Base-by-base conservation (phyloP, 2,888 invertebrate genomes). In the Brenthis ino region DNA sequence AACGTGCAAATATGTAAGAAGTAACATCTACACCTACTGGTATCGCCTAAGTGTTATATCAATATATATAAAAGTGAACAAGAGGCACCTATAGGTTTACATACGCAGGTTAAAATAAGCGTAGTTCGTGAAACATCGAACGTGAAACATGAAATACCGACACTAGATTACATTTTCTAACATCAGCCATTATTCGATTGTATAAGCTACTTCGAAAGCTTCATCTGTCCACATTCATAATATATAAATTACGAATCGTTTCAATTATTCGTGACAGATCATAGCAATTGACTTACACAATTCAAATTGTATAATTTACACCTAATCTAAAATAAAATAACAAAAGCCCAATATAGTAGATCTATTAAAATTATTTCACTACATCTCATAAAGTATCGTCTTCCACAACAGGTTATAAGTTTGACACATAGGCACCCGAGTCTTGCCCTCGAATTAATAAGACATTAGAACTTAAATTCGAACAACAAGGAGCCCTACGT, bases 1-100 rank as follows among this genome's bases (percentile, higher is more conserved):
- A 80, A 73, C 80, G 89, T 91, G 90, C 90, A 85, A 79, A 80
- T 82, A 84, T 81, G 79, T 74, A 79, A 82, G 79, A 83, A 81
- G 76, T 77, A 84, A 80, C 81, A 76, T 80, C 83, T 85, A 85
- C 84, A 75, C 67, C 81, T 83, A 84, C 83, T 69, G 80, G 77
- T 83, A 88, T 87, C 78, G 82, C 84, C 89, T 91, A 86, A 86
- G 87, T 88, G 91, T 85, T 82, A 81, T 91, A 91, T 89, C 90
- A 91, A 90, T 91, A 90, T 89, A 89, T 93, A 93, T 92, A 93
- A 93, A 93, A 91, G 93, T 93, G 93, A 92, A 92, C 87, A 92
- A 93, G 91, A 93, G 93, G 93, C 93, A 93, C 93, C 89, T 93
- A 92, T 91, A 93, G 91, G 93, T 93, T 90, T 85, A 87, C 77